Base-by-base conservation (phyloP, 2,888 invertebrate genomes). In the Temnothorax rugatulus region DNA sequence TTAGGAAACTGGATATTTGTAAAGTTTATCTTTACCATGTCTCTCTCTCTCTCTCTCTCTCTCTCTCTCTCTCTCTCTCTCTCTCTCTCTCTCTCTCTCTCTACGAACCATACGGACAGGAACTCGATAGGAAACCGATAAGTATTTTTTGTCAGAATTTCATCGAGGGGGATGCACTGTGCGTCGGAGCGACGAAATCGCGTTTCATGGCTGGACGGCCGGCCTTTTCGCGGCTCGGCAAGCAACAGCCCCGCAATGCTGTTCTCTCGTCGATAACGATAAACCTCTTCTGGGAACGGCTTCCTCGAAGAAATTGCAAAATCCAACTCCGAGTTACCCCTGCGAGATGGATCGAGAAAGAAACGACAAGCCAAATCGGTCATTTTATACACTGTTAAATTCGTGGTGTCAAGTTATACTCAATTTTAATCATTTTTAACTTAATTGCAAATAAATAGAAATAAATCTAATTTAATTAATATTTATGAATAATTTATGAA, bases 191-290 rank as follows among this genome's bases (percentile, higher is more conserved):
- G 88, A 83, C 85, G 84, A 87, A 87, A 91, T 91, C 87, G 90
- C 89, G 90, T 92, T 91, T 92, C 87, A 91, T 86, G 90, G 91
- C 84, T 90, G 90, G 88, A 89, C 85, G 90, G 76, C 73, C 75
- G 86, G 83, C 86, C 86, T 87, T 84, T 87, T 90, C 91, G 83
- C 86, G 84, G 82, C 85, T 83, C 82, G 84, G 68, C 82, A 85
- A 83, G 85, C 86, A 85, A 87, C 87, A 77, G 85, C 71, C 73
- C 71, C 47, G 83, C 76, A 83, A 82, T 69, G 83, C 69, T 71
- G 74, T 79, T 86, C 63, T 77, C 79, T 79, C 74, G 66, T 57
- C 86, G 84, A 85, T 86, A 85, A 86, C 85, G 86, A 86, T 85
- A 81, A 86, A 86, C 85, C 47, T 61, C 59, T 73, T n/a, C 25